Evolutionary conservation across 2,888 invertebrate species (phyloP).

Genomic region (Archips crataeganus): DNA sequence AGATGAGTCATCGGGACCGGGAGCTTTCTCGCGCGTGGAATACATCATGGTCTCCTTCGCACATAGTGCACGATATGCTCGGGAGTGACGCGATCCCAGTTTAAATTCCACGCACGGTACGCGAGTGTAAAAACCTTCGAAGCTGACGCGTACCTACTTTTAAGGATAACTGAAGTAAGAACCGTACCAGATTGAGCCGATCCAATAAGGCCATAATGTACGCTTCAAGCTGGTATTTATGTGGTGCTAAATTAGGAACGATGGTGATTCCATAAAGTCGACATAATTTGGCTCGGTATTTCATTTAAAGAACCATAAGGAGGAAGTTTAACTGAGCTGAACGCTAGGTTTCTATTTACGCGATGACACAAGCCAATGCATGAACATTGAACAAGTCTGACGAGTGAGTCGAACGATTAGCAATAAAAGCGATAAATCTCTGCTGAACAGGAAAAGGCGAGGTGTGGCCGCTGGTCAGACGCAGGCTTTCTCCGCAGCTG

Average conservation of each 20-base stretch:
- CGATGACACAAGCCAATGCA: slow-evolving; percentile 32
- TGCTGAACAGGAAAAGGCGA: slow-evolving; percentile 53
- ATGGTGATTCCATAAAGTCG: not conserved
- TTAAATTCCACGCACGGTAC: slow-evolving; percentile 58
- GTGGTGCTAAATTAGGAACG: not conserved
- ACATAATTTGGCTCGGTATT: not conserved
- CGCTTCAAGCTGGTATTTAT: not conserved
- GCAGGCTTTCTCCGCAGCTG: slow-evolving; percentile 51
- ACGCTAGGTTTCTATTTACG: slow-evolving; percentile 21
- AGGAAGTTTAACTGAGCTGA: slow-evolving; percentile 29
- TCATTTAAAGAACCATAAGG: slow-evolving; percentile 11
- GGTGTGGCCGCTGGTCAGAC: slow-evolving; percentile 52
- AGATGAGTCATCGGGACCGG: slow-evolving; percentile 55
- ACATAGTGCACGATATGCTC: slow-evolving; percentile 53
- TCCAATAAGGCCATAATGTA: not conserved
- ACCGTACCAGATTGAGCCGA: not conserved
- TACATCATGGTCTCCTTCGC: slow-evolving; percentile 29
- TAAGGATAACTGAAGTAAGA: slow-evolving; percentile 7
- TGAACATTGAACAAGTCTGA: slow-evolving; percentile 28
- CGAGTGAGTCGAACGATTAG: slow-evolving; percentile 41
- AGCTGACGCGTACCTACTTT: slow-evolving; percentile 2
- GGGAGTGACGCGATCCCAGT: slow-evolving; percentile 58
- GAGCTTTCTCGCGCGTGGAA: slow-evolving; percentile 47
- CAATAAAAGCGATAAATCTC: slow-evolving; percentile 41
- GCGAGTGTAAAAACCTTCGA: slow-evolving; percentile 19